Evolutionary conservation across 2,113 vertebrate species (phyloP), one percentile per base, ranked within the genome.

Genomic region (Chamaetylas fuelleborni): DNA sequence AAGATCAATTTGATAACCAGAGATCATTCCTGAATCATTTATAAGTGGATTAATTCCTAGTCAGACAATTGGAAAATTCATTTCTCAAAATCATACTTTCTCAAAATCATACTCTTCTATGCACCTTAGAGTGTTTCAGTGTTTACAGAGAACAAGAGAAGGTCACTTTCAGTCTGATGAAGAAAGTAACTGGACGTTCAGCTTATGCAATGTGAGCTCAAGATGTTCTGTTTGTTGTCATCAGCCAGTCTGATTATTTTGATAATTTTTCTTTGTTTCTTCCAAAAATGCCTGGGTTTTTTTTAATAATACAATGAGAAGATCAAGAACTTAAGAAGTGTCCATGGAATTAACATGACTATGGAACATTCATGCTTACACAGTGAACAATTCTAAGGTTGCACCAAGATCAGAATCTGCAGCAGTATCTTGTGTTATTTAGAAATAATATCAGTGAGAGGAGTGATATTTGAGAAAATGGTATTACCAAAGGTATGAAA

Each of bases 171-270:
- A 58, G 20, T 60, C 70, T 56, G 31, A 36, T 72, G 24, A 47
- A n/a, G 40, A 56, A 89, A 64, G 40, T 26, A 86, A 14, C 8
- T 95, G 47, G 22, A n/a, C 47, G 11, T 77, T 78, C 69, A 66
- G 29, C 11, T 16, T 15, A 62, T 25, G 11, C 5, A 40, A 29
- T 0, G 0, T 72, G 19, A 86, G 12, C n/a, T 66, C 2, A 6
- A 86, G 14, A 9, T 86, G 17, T 73, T 88, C 31, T 26, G 4
- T 34, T 80, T 60, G 20, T 80, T 57, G 16, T 69, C 18, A 26
- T 36, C 23, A 69, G 8, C 31, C 54, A 61, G 8, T 38, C 9
- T 69, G 19, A 61, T 3, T 24, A n/a, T 61, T 69, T 29, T 61
- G 19, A 45, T 42, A 50, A 45, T 47, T 69, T 83, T 95, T 64